Percentiles rank a stretch among this genome's conserved stretches.
Conservation (phyloP, 2,113 vertebrate genomes). For the Sterna hirundo region DNA sequence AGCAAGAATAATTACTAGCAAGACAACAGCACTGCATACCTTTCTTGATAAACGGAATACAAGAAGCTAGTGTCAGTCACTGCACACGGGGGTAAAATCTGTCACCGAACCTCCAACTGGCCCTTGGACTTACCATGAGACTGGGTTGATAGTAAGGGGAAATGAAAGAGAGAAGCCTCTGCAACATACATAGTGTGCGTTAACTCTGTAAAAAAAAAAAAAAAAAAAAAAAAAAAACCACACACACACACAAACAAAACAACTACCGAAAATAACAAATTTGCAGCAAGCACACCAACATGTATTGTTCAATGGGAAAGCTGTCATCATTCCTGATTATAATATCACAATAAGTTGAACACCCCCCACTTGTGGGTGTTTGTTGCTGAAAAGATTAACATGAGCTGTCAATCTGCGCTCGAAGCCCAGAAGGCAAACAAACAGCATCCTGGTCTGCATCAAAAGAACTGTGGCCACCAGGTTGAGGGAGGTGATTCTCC, state of each 20-base stretch:
- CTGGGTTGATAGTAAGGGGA: not conserved
- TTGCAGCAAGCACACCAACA: not conserved
- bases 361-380: not conserved
- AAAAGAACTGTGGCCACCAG: not conserved
- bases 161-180: not conserved
- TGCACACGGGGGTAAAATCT: not conserved
- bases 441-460: not conserved
- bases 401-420: too few relatives aligned
- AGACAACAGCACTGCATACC: not conserved
- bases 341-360: not conserved
- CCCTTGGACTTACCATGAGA: not conserved
- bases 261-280: not conserved
- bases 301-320: not conserved
- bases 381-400: not conserved
- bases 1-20: not conserved
- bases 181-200: not conserved
- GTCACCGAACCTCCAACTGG: too few relatives aligned
- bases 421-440: not conserved
- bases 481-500: not conserved
- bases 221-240: not conserved
- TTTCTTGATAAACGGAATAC: not conserved
- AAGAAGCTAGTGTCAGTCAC: not conserved
- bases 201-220: not conserved
- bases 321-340: not conserved
- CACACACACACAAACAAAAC: too few relatives aligned